phyloP scores from a whole-genome alignment of 35 echinoderm and acorn worm genomes.

The Chiridota heheva region DNA sequence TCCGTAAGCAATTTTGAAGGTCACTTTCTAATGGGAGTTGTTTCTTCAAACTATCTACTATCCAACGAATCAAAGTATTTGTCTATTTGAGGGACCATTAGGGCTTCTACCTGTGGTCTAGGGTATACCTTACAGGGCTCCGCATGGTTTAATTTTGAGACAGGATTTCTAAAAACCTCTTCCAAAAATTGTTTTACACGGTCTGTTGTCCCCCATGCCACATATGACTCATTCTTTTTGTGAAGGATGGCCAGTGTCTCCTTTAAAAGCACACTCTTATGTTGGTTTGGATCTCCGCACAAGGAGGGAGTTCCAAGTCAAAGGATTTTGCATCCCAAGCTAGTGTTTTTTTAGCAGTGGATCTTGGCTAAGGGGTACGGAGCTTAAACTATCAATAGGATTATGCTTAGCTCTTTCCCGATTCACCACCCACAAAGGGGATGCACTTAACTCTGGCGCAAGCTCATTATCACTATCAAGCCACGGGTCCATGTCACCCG shows the following conservation, averaged over 20 bases:
- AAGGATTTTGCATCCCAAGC: too few relatives aligned
- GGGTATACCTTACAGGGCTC: slow-evolving; percentile 14
- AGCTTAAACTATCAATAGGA: not conserved
- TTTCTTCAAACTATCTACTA: not conserved
- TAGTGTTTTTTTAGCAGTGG: too few relatives aligned
- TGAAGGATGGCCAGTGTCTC: slow-evolving; percentile 2
- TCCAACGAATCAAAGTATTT: not conserved
- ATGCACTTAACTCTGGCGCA: too few relatives aligned
- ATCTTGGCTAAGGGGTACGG: not conserved
- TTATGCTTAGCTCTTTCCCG: not conserved
- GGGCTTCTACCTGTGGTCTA: slow-evolving; percentile 20
- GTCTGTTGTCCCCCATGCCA: not conserved
- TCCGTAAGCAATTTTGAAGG: slow-evolving; percentile 7
- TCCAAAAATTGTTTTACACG: slow-evolving; percentile 3
- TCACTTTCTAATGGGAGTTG: not conserved
- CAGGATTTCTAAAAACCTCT: not conserved
- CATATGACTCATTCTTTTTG: slow-evolving; percentile 9
- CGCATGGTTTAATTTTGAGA: not conserved
- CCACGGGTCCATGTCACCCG: not conserved
- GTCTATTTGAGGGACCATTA: slow-evolving; percentile 12
- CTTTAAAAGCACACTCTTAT: not conserved
- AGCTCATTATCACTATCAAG: not conserved
- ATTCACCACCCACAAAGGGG: not conserved
- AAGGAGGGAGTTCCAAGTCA: too few relatives aligned
- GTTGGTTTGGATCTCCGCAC: not conserved